These are phyloP conservation scores for Pagetopsis macropterus DNA, from an alignment of 2,797 vertebrate species.

Conservation along the genomic window DNA sequence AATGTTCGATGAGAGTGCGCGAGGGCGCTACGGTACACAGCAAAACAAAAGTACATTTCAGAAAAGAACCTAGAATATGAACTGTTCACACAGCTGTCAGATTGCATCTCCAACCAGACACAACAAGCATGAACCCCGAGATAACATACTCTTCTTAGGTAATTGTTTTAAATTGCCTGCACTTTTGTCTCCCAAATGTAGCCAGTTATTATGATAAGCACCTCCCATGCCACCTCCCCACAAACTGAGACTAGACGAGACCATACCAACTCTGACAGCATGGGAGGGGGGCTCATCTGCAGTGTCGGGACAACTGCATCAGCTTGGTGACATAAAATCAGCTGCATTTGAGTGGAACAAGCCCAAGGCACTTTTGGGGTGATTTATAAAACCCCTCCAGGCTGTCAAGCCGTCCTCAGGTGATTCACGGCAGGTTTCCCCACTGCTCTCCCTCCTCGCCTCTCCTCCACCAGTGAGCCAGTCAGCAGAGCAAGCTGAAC, in stretches of 20 bases:
- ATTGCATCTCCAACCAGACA: constrained; percentile 2
- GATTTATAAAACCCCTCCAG: neutral
- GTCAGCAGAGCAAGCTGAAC: constrained; percentile 78
- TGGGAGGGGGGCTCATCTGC: constrained; percentile 58
- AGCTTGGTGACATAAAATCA: neutral
- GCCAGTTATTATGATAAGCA: constrained; percentile 70
- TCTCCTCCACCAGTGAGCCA: constrained; percentile 60
- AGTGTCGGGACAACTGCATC: constrained; percentile 20
- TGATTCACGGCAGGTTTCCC: neutral
- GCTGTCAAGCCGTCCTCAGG: neutral
- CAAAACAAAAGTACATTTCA: constrained; percentile 36
- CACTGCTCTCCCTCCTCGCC: constrained; percentile 41
- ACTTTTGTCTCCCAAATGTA: constrained; percentile 64
- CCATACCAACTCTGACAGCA: constrained; percentile 71
- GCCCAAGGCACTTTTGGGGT: neutral
- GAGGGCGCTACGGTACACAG: constrained; percentile 6
- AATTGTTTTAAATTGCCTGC: constrained; percentile 67
- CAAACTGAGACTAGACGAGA: constrained; percentile 73
- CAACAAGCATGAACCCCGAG: constrained; percentile 24
- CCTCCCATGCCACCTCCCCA: constrained; percentile 20
- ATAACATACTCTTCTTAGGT: constrained; percentile 49
- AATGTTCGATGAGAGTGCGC: constrained; percentile 51
- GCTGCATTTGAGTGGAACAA: constrained; percentile 20
- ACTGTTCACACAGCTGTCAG: constrained; percentile 1
- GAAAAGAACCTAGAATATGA: neutral